Percentiles rank a stretch among this genome's conserved stretches.
These are phyloP conservation scores for Tenrec ecaudatus DNA, from an alignment of 2,113 vertebrate species.

Conservation along the genomic window DNA sequence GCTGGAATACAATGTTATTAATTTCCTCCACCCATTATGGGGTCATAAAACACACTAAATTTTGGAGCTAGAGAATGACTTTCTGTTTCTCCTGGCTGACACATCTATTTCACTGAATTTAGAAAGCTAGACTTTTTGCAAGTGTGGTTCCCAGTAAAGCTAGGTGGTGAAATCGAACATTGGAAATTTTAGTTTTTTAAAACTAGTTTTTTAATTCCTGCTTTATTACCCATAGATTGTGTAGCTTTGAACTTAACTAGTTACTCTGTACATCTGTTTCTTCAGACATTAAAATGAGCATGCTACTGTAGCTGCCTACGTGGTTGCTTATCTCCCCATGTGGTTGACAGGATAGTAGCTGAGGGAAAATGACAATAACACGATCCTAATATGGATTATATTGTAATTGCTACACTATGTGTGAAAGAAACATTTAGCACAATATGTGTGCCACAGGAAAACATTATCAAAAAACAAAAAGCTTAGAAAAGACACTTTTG, in stretches of 20 bases:
- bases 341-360: neutral
- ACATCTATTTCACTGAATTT: neutral
- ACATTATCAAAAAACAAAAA: neutral
- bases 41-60: slow-evolving; percentile 6
- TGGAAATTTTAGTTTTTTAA: slow-evolving; percentile 36
- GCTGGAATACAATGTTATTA: slow-evolving; percentile 4
- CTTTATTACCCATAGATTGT: neutral
- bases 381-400: neutral
- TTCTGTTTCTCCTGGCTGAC: neutral
- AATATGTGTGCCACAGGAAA: neutral
- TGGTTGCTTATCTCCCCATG: neutral
- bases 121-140: neutral
- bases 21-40: slow-evolving; percentile 5
- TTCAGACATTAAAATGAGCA: neutral
- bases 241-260: neutral
- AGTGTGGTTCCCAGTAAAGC: neutral
- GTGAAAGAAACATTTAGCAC: neutral
- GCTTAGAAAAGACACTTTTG: neutral
- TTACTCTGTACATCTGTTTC: neutral
- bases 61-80: neutral
- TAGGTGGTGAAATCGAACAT: neutral
- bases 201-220: neutral
- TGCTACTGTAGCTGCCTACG: neutral
- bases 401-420: neutral
- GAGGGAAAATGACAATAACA: neutral